These are phyloP conservation scores for Atlantisia rogersi DNA, from an alignment of 2,113 vertebrate genomes.

Conservation along the genomic window DNA sequence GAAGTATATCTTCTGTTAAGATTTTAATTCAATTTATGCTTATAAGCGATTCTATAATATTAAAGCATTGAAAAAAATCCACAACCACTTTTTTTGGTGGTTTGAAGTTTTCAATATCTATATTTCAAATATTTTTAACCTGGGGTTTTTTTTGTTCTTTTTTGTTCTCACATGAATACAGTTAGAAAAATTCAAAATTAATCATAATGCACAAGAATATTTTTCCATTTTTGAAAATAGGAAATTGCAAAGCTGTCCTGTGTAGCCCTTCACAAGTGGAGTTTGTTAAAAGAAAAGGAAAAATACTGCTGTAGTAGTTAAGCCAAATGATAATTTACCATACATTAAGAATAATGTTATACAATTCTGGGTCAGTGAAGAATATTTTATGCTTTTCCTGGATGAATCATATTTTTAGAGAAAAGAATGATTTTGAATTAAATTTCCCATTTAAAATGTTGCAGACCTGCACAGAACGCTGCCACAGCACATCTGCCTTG, in stretches of 20 bases:
- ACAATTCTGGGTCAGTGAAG: not conserved
- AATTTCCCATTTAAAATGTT: not conserved
- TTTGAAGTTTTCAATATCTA: not conserved
- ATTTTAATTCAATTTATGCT: not conserved
- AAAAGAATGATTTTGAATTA: not conserved
- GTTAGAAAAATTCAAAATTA: not conserved
- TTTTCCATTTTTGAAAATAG: not conserved
- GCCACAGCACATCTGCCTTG: not conserved
- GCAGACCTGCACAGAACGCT: constrained; percentile 69
- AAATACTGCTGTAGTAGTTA: not conserved
- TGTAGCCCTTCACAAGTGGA: not conserved
- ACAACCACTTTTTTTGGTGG: not conserved
- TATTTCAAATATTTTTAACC: not conserved
- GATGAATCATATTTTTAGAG: not conserved
- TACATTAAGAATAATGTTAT: not conserved
- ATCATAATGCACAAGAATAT: not conserved
- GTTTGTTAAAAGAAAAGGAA: not conserved
- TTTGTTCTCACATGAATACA: not conserved
- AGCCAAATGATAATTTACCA: not conserved
- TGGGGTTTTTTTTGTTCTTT: not conserved
- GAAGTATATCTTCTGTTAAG: not conserved
- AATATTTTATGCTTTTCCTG: not conserved
- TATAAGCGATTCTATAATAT: not conserved
- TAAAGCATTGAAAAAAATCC: not conserved
- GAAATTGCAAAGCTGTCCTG: not conserved